Evolutionary conservation across 2,113 vertebrate species (phyloP).

Genomic region (Microcebus lehilahytsara): DNA sequence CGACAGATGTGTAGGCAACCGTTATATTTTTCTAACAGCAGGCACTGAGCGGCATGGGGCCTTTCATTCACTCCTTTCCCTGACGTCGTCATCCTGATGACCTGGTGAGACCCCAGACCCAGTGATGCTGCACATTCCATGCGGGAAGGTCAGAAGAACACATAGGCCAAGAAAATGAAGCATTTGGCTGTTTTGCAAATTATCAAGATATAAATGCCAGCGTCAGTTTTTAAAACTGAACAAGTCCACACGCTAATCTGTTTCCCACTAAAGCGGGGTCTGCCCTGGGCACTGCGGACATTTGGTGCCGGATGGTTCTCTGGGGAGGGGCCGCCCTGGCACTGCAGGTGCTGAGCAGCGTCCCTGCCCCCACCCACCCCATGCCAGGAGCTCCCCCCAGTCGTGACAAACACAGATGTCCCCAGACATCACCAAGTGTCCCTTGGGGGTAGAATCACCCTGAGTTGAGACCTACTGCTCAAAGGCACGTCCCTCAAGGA

Average conservation of each 20-base stretch:
- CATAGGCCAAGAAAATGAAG: background rate
- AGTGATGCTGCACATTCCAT: fast-evolving
- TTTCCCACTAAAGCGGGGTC: background rate
- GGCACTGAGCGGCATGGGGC: background rate
- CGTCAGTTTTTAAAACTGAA: background rate
- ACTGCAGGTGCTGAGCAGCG: fast-evolving
- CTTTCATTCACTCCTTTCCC: background rate
- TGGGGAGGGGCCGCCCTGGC: fast-evolving
- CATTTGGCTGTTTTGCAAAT: background rate
- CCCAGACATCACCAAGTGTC: too few relatives aligned
- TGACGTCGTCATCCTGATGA: too few relatives aligned
- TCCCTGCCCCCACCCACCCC: too few relatives aligned
- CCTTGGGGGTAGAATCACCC: background rate
- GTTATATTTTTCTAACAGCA: background rate
- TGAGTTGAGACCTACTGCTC: background rate
- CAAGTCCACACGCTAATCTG: background rate
- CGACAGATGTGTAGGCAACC: background rate
- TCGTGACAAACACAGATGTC: too few relatives aligned
- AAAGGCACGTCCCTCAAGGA: fast-evolving
- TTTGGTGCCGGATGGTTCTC: background rate
- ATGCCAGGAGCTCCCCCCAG: too few relatives aligned
- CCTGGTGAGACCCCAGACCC: background rate
- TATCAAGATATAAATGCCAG: background rate
- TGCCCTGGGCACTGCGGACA: too few relatives aligned
- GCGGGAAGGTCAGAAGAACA: background rate